phyloP scores from a whole-genome alignment of 2,113 vertebrate species.

The Oryzias celebensis region DNA sequence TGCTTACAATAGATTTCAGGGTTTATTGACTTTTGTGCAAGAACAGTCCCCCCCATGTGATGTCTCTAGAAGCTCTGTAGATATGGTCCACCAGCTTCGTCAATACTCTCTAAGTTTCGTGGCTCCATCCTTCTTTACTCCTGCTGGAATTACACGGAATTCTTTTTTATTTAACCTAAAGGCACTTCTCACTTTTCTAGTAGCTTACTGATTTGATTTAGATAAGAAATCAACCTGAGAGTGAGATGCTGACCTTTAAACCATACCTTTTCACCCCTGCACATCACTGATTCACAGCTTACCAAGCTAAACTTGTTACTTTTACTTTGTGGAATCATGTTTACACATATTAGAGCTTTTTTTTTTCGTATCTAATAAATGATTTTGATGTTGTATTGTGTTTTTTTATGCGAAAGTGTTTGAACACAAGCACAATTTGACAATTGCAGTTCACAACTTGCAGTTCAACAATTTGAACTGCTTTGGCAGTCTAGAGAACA shows the following conservation, averaged over 20 bases:
- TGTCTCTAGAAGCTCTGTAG: constrained; percentile 20
- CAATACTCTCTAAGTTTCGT: constrained; percentile 14
- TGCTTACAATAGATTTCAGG: constrained; percentile 23
- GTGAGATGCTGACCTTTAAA: not conserved
- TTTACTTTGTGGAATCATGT: too few species aligned
- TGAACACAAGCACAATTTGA: too few species aligned
- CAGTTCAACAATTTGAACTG: too few species aligned
- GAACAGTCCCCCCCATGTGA: not conserved
- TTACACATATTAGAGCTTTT: too few species aligned
- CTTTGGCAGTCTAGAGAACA: too few species aligned
- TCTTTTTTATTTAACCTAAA: constrained; percentile 17
- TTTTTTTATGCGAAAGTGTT: too few species aligned
- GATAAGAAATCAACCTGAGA: constrained; percentile 25
- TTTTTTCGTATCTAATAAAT: too few species aligned
- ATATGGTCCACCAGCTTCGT: constrained; percentile 24
- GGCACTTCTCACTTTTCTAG: not conserved
- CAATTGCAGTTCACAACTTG: too few species aligned
- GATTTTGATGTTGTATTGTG: too few species aligned
- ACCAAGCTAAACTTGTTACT: too few species aligned
- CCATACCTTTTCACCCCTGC: too few species aligned
- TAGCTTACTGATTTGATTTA: constrained; percentile 34
- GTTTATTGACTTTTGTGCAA: constrained; percentile 42
- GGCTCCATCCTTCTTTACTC: not conserved
- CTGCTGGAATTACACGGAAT: constrained; percentile 15
- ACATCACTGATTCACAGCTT: too few species aligned